Conservation (phyloP, 2,888 invertebrate species). For the Thereva unica region DNA sequence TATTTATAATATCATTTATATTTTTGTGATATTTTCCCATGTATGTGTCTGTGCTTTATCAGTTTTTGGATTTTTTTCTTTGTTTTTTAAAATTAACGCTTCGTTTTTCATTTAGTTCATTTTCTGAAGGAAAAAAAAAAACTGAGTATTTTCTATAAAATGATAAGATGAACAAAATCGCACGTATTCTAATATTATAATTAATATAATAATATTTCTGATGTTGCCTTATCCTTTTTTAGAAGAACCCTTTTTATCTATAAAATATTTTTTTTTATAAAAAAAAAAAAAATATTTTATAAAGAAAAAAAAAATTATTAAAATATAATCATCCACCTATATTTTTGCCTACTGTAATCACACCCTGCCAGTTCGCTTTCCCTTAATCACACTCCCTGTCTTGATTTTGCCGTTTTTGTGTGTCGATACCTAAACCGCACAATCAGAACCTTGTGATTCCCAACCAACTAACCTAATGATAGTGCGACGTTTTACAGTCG, state of each 20-base stretch:
- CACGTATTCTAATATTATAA: conserved; percentile 18
- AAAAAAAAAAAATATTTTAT: not conserved
- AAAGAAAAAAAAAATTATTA: no score
- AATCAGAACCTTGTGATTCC: conserved; percentile 60
- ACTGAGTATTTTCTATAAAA: not conserved
- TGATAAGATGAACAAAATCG: conserved; percentile 14
- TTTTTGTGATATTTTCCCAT: conserved; percentile 16
- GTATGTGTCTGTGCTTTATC: conserved; percentile 34
- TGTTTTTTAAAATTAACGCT: conserved; percentile 4
- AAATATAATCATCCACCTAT: no score
- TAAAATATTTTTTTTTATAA: not conserved
- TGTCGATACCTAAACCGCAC: conserved; percentile 51
- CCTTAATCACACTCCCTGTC: conserved; percentile 13
- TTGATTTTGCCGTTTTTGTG: conserved; percentile 33
- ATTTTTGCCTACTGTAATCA: conserved; percentile 21
- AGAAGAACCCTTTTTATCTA: not conserved
- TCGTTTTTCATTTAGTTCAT: no score
- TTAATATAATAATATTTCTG: not conserved
- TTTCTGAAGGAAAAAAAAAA: not conserved
- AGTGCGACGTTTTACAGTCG: conserved; percentile 81
- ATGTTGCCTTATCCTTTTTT: conserved; percentile 15
- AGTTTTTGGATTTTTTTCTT: conserved; percentile 21
- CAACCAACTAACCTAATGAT: conserved; percentile 61
- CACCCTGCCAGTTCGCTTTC: conserved; percentile 24
- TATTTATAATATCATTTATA: conserved; percentile 19